Base-by-base conservation (phyloP, 2,113 vertebrate genomes). In the Syrrhaptes paradoxus region DNA sequence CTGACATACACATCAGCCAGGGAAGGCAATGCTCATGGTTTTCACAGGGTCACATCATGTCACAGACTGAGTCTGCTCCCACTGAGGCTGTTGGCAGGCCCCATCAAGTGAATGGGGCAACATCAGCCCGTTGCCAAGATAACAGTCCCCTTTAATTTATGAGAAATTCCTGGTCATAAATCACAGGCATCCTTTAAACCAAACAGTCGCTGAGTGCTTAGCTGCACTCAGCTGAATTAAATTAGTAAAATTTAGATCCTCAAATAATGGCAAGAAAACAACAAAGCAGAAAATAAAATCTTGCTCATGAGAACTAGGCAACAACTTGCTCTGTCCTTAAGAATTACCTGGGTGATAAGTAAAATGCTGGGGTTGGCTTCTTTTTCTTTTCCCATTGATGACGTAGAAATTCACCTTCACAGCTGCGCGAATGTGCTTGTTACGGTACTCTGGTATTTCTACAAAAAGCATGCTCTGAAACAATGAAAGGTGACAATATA, bases 381-480 rank as follows among this genome's bases (percentile, higher is more conserved):
- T 98, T 98, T 99, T 99, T 55, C 99, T 98, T 63, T 99, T 99
- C 43, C 99, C 99, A 7, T 99, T 99, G 95, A 99, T 99, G 83
- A 99, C 99, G 0, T 99, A 99, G 97, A 99, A 99, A 96, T 99
- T 99, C 16, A 99, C 99, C 97, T 99, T 99, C 38, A 98, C 98
- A 0, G 99, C 71, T 0, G 98, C 97, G 77, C 97, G 98, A 57
- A 99, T 96, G 49, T 98, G 98, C 52, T 98, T 98, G 94, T 99
- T 99, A 18, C 98, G 98, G 95, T 99, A 99, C 63, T 99, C 98
- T 0, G 99, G 99, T 9, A 99, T 96, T 95, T 99, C 99, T 62
- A 99, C 99, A 57, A 99, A 99, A 63, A 99, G 98, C 98, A 99
- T 98, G 89, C 98, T 99, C 99, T 99, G 91, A 49, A 98, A 98